phyloP scores from a whole-genome alignment of 2,888 invertebrate species.

The Agrotis clavis region DNA sequence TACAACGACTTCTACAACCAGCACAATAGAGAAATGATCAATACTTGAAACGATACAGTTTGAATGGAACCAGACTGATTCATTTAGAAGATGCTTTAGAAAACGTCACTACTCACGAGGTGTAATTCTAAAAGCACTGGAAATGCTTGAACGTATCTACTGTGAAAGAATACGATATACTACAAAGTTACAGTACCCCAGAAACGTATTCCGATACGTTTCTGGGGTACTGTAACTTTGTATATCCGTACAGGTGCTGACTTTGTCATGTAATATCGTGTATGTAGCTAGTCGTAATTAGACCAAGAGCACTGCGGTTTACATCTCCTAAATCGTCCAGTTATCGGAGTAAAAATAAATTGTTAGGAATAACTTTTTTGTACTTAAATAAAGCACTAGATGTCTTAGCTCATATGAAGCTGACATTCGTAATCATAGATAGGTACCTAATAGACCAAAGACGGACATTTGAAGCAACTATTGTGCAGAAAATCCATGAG shows the following conservation, averaged over 20 bases:
- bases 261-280: neutral
- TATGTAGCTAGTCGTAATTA: constrained; percentile 8
- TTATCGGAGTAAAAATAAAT: neutral
- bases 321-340: constrained; percentile 33
- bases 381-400: neutral
- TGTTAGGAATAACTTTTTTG: neutral
- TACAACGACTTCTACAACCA: constrained; percentile 2
- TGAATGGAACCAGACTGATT: constrained; percentile 9
- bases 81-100: constrained; percentile 2
- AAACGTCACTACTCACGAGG: constrained; percentile 3
- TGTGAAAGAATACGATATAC: constrained; percentile 7
- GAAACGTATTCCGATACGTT: no score
- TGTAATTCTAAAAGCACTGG: neutral
- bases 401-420: neutral
- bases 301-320: constrained; percentile 45
- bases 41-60: constrained; percentile 15
- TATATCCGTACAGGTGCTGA: neutral
- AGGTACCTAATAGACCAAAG: no score
- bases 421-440: neutral
- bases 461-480: neutral
- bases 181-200: constrained; percentile 13
- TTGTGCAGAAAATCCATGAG: neutral
- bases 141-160: neutral
- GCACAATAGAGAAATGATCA: constrained; percentile 20
- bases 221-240: no score